Percentiles rank a stretch among this genome's conserved stretches.
phyloP scores from a whole-genome alignment of 1,140 invertebrate species.

The Bombus breviceps region DNA sequence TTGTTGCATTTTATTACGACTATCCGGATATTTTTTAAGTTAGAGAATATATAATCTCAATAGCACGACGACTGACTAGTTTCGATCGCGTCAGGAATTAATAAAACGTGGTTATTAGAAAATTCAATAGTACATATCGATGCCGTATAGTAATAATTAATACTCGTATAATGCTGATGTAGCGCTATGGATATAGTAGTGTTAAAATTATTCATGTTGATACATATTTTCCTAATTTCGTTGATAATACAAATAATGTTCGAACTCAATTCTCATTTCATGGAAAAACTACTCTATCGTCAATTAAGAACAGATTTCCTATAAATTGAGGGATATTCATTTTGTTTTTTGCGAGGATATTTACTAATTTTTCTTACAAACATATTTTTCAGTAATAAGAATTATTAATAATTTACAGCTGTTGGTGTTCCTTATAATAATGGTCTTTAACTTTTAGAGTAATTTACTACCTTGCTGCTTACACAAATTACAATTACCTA shows the following conservation, averaged over 20 bases:
- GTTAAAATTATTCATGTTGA: neutral
- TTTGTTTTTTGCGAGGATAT: neutral
- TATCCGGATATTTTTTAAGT: neutral
- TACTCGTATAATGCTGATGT: too few relatives aligned
- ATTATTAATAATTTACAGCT: too few relatives aligned
- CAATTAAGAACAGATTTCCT: neutral
- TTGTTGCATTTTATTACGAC: neutral
- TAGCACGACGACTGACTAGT: too few relatives aligned
- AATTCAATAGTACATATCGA: too few relatives aligned
- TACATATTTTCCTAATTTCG: neutral
- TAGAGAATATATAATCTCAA: neutral
- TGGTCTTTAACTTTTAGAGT: too few relatives aligned
- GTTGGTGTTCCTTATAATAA: too few relatives aligned
- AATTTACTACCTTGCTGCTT: neutral
- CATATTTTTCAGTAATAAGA: too few relatives aligned
- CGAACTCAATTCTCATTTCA: neutral
- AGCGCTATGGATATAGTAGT: neutral
- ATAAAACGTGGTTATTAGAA: too few relatives aligned
- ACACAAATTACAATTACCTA: neutral
- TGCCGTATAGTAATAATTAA: too few relatives aligned
- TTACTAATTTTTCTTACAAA: neutral
- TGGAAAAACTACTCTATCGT: neutral
- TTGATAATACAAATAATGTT: too few relatives aligned
- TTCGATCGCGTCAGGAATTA: too few relatives aligned
- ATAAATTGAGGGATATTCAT: neutral